These are phyloP conservation scores for Montipora foliosa DNA, from an alignment of 64 coral and sea anemone genomes.

Conservation along the genomic window DNA sequence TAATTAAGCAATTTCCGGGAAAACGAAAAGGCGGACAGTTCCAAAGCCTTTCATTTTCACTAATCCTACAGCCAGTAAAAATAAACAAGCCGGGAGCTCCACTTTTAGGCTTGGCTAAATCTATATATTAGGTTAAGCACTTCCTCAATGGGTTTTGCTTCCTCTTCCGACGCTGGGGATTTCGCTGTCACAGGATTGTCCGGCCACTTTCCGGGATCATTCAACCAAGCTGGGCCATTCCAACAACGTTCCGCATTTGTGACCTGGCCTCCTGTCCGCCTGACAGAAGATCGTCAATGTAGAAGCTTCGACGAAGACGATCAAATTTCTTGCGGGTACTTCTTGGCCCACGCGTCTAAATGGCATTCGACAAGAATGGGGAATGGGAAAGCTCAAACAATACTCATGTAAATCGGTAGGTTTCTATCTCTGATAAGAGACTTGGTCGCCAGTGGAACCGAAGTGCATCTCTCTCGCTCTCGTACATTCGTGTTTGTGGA, in stretches of 20 bases:
- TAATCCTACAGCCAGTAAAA: no score
- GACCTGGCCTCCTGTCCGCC: slow-evolving; percentile 57
- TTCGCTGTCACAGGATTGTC: slow-evolving; percentile 35
- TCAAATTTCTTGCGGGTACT: slow-evolving; percentile 15
- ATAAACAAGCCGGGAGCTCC: no score
- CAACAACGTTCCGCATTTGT: slow-evolving; percentile 7
- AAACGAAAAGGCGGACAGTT: no score
- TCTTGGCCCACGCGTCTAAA: slow-evolving; percentile 50
- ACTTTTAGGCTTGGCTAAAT: no score
- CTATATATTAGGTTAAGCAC: slow-evolving; percentile 7
- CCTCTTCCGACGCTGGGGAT: slow-evolving; percentile 18
- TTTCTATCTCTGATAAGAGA: background rate
- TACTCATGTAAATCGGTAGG: no score
- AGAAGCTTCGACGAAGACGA: slow-evolving; percentile 16
- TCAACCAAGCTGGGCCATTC: slow-evolving; percentile 50
- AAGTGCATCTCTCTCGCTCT: no score
- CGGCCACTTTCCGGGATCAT: slow-evolving; percentile 46
- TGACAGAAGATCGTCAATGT: slow-evolving; percentile 50
- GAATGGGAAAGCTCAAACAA: no score
- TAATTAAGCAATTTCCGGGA: no score
- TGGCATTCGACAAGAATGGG: slow-evolving; percentile 20
- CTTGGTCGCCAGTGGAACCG: no score
- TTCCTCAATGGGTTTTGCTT: slow-evolving; percentile 46
- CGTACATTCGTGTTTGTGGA: no score
- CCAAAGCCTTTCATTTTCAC: no score